phyloP scores from a whole-genome alignment of 2,797 vertebrate species.

The Manis pentadactyla region DNA sequence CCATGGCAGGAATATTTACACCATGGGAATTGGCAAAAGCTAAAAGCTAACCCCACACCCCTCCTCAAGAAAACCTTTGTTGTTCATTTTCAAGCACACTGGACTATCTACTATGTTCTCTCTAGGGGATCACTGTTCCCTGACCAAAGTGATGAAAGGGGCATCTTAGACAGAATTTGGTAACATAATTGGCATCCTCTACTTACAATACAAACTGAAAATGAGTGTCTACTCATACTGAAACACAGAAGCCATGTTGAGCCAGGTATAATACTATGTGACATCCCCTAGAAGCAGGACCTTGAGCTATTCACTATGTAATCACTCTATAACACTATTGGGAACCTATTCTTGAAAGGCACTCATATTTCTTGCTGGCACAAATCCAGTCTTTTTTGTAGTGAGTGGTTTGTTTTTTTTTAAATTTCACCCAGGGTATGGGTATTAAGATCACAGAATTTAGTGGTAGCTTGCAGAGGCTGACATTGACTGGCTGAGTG shows the following conservation, averaged over 20 bases:
- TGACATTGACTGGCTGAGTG: background rate
- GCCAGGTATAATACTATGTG: background rate
- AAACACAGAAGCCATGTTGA: background rate
- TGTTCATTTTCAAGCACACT: background rate
- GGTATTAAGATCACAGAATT: background rate
- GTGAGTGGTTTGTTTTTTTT: background rate
- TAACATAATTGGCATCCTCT: background rate
- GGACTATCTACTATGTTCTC: background rate
- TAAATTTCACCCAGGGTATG: background rate
- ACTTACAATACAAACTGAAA: background rate
- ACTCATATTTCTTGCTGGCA: constrained; percentile 9
- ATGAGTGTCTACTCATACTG: background rate
- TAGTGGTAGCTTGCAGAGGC: background rate
- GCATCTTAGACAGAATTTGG: background rate
- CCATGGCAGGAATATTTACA: background rate
- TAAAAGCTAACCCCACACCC: background rate
- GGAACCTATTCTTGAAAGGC: background rate
- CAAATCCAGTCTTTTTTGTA: background rate
- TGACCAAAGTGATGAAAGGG: background rate
- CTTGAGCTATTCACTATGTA: background rate
- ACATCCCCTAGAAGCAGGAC: background rate
- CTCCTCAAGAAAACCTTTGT: background rate
- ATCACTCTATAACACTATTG: background rate
- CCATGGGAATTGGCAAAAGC: background rate
- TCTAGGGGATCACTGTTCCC: background rate